Percentiles rank a stretch among this genome's conserved stretches.
Conservation (phyloP, 2,888 invertebrate genomes). For the Platycnemis pennipes region DNA sequence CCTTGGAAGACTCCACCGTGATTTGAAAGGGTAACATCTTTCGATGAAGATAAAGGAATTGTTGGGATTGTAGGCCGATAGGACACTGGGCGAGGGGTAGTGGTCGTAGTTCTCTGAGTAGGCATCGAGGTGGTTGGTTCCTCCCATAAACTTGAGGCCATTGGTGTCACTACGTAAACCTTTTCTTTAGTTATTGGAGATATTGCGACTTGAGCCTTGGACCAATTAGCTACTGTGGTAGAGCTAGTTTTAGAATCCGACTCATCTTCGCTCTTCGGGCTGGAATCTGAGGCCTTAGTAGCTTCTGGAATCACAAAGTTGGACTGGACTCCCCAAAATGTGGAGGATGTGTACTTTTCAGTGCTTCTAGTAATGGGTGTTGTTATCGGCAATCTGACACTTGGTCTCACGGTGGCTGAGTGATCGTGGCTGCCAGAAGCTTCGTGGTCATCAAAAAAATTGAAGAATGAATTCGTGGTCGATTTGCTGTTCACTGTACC, state of each 20-base stretch:
- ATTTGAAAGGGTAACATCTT: constrained; percentile 76
- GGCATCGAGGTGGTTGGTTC: constrained; percentile 74
- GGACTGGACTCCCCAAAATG: constrained; percentile 68
- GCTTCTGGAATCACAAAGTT: constrained; percentile 70
- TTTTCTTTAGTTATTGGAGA: constrained; percentile 90
- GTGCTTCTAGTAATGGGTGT: constrained; percentile 76
- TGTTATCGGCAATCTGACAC: constrained; percentile 73
- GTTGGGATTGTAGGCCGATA: neutral
- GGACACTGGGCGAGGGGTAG: neutral
- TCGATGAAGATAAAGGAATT: neutral
- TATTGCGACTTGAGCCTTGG: constrained; percentile 85
- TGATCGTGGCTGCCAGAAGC: constrained; percentile 80
- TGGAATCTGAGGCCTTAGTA: constrained; percentile 54
- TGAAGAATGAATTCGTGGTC: constrained; percentile 75
- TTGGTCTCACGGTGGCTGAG: constrained; percentile 73
- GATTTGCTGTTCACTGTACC: constrained; percentile 27
- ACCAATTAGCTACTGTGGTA: constrained; percentile 83
- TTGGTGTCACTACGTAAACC: constrained; percentile 91
- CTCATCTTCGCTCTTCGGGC: constrained; percentile 65
- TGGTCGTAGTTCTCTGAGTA: constrained; percentile 72
- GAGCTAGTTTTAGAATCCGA: constrained; percentile 73
- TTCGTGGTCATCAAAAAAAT: constrained; percentile 80
- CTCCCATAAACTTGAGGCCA: constrained; percentile 76
- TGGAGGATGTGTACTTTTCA: constrained; percentile 20
- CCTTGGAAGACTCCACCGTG: constrained; percentile 76